Conservation (phyloP, 2,888 invertebrate genomes). For the Tiliacea citrago region DNA sequence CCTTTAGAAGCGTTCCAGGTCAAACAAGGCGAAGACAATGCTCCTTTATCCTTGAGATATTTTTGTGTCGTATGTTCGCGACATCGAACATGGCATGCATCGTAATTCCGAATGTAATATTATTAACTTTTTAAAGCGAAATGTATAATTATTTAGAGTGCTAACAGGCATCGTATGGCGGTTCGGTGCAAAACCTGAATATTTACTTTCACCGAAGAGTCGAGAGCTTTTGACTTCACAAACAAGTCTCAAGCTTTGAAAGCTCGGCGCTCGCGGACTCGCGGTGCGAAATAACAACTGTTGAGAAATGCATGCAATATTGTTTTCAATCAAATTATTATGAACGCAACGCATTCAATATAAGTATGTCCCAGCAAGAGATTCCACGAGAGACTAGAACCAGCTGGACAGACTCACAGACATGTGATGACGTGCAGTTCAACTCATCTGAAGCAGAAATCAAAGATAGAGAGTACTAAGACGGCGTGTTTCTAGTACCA, state of each 20-base stretch:
- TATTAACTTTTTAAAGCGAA: conserved; percentile 6
- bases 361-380: background rate
- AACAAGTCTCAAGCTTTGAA: conserved; percentile 42
- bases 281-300: background rate
- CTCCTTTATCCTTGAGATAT: conserved; percentile 19
- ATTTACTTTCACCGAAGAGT: conserved; percentile 60
- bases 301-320: background rate
- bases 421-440: background rate
- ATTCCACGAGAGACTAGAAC: background rate
- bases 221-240: conserved; percentile 33
- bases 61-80: background rate
- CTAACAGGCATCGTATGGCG: conserved; percentile 5
- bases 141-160: conserved; percentile 14
- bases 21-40: conserved; percentile 18
- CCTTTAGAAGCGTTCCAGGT: conserved; percentile 10
- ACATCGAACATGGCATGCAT: conserved; percentile 8
- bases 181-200: conserved; percentile 56
- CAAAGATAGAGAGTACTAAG: background rate
- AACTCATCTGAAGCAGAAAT: background rate
- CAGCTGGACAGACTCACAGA: background rate
- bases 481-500: background rate
- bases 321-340: background rate
- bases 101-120: conserved; percentile 7
- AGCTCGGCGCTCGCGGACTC: conserved; percentile 26
- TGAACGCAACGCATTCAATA: background rate